Conservation (phyloP, 2,888 invertebrate species). For the Teleiodes luculella region DNA sequence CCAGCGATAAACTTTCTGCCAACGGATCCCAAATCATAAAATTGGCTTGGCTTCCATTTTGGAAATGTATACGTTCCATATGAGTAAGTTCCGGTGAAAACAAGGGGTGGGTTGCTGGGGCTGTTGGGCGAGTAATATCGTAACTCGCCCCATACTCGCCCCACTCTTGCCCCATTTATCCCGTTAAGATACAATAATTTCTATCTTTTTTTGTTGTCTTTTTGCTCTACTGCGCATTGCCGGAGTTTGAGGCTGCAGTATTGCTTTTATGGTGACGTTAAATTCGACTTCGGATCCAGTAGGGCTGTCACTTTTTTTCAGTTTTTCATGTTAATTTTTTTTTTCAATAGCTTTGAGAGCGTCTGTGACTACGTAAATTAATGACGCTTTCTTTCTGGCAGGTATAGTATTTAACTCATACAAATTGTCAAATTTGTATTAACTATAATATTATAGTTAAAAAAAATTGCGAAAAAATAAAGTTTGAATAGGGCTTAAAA, state of each 20-base stretch:
- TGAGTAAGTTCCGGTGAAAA: constrained; percentile 37
- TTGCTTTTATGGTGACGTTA: constrained; percentile 4
- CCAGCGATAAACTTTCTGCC: too few species aligned
- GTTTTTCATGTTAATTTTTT: too few species aligned
- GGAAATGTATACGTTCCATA: constrained; percentile 30
- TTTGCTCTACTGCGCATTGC: constrained; percentile 21
- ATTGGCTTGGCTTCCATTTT: constrained; percentile 36
- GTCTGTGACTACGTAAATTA: too few species aligned
- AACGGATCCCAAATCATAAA: constrained; percentile 10
- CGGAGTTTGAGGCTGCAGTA: not conserved
- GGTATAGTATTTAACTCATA: too few species aligned
- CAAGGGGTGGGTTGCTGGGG: constrained; percentile 20
- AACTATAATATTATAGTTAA: too few species aligned
- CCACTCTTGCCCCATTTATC: constrained; percentile 51
- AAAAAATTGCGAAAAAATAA: too few species aligned
- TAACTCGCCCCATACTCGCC: constrained; percentile 24
- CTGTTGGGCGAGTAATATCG: constrained; percentile 29
- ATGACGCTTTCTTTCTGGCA: too few species aligned
- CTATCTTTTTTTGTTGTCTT: constrained; percentile 29
- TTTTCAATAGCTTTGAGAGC: too few species aligned
- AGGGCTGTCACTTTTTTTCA: too few species aligned
- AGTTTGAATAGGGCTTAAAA: too few species aligned
- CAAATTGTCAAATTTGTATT: too few species aligned
- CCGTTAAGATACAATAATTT: constrained; percentile 56
- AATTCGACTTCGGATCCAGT: not conserved